Base-by-base conservation (phyloP, 2,113 vertebrate genomes). In the Seriola dumerili region DNA sequence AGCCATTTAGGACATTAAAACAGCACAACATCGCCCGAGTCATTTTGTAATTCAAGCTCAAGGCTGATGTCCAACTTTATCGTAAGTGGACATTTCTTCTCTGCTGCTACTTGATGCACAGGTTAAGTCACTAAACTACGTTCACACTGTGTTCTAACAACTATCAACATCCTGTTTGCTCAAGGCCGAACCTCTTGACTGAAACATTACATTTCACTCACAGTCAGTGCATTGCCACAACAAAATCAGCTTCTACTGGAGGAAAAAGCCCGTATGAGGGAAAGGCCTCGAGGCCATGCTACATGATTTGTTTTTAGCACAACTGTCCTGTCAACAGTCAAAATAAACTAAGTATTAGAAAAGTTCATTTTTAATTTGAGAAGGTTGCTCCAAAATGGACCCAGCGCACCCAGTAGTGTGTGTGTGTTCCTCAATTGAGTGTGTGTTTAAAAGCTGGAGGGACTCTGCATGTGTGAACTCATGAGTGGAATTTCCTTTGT, bases 1-100 rank as follows among this genome's bases (percentile, higher is more conserved):
- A 88, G 78, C 78, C 83, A 74, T 88, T 91, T 90, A 89, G 69
- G 85, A 92, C 89, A 79, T 88, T 90, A 79, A 84, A 84, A 89
- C 34, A 17, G 32, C 76, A 79, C 83, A 73, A 81, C 71, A 77
- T 76, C 9, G 21, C 72, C 85, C 32, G 59, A 81, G 76, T 75
- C 52, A 29, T 64, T 87, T 75, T 13, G 12, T 73, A 65, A 74
- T 70, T 85, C 62, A 42, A 50, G 58, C 68, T 81, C 77, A 82
- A 74, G 63, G 83, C 79, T 58, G 58, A 21, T 0, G 0, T 85
- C 85, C 80, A 81, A 67, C 65, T 72, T 80, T 68, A 46, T 66
- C 78, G 46, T 68, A 29, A 72, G 62, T 59, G 68, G 64, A 76
- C 13, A 2, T 38, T 42, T 72, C 76, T 57, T 59, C 57, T 78